A percentile compares a stretch with the other conserved stretches of the same genome.
phyloP scores from a whole-genome alignment of 2,113 vertebrate species.

The Macquaria australasica region DNA sequence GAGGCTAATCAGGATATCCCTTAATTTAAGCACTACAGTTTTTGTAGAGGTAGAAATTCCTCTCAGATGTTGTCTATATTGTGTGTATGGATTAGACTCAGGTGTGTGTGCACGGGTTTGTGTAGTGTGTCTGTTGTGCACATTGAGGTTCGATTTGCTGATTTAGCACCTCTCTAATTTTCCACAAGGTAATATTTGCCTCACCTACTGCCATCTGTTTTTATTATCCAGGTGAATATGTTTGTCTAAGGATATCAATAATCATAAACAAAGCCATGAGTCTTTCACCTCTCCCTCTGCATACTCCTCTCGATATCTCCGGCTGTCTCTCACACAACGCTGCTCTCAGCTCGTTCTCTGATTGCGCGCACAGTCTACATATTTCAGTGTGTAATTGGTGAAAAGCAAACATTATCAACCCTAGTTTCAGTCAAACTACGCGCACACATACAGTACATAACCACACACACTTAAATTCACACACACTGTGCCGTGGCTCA shows the following conservation, averaged over 20 bases:
- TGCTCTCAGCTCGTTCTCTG: constrained; percentile 24
- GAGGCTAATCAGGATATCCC: constrained; percentile 21
- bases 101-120: constrained; percentile 3
- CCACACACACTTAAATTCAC: constrained; percentile 53
- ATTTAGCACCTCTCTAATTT: constrained; percentile 91
- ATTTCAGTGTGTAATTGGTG: constrained; percentile 61
- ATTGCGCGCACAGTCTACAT: constrained; percentile 35
- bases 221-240: constrained; percentile 96
- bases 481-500: constrained; percentile 57
- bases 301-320: constrained; percentile 39
- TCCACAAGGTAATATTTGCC: constrained; percentile 91
- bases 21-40: constrained; percentile 15
- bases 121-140: constrained; percentile 24
- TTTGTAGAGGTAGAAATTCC: constrained; percentile 7
- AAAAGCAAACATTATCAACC: constrained; percentile 71
- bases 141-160: constrained; percentile 86
- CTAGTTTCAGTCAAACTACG: constrained; percentile 63
- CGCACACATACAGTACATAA: constrained; percentile 85
- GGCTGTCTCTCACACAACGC: constrained; percentile 44
- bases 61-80: constrained; percentile 29
- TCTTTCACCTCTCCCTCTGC: constrained; percentile 82
- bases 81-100: constrained; percentile 47
- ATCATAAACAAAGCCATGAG: constrained; percentile 91
- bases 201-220: constrained; percentile 93
- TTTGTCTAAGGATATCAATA: constrained; percentile 98